phyloP scores from a whole-genome alignment of 2,113 vertebrate genomes.

The Sisor rabdophorus region DNA sequence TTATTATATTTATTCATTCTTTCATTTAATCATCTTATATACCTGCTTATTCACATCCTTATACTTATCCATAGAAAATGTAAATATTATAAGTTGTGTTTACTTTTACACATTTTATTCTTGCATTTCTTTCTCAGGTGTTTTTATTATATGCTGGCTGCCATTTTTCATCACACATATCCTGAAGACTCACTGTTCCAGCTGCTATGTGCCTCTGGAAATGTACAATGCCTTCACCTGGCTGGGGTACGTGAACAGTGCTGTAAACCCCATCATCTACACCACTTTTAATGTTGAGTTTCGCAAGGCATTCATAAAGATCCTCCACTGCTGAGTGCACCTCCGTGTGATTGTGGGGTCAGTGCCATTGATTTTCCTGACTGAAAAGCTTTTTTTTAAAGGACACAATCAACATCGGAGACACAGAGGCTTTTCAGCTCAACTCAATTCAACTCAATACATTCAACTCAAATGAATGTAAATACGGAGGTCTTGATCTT shows the following conservation, averaged over 20 bases:
- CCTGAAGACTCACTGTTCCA: slow-evolving; percentile 89
- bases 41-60: no score
- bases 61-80: neutral
- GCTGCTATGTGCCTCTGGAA: slow-evolving; percentile 78
- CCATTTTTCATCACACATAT: slow-evolving; percentile 99
- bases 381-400: neutral
- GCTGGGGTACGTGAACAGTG: slow-evolving; percentile 97
- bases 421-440: slow-evolving; percentile 20
- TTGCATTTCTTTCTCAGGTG: slow-evolving; percentile 75
- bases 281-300: slow-evolving; percentile 98
- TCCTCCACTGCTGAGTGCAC: slow-evolving; percentile 84
- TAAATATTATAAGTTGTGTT: no score
- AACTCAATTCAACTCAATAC: no score
- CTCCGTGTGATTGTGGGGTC: neutral
- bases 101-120: no score
- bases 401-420: slow-evolving; percentile 20
- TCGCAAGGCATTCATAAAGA: slow-evolving; percentile 97
- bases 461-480: slow-evolving; percentile 49
- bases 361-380: slow-evolving; percentile 14
- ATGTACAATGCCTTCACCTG: slow-evolving; percentile 96
- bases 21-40: no score
- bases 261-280: slow-evolving; percentile 97
- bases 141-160: slow-evolving; percentile 98
- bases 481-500: slow-evolving; percentile 15
- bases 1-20: no score